Base-by-base conservation (phyloP, 2,888 invertebrate genomes). In the Habroteleia sp. region DNA sequence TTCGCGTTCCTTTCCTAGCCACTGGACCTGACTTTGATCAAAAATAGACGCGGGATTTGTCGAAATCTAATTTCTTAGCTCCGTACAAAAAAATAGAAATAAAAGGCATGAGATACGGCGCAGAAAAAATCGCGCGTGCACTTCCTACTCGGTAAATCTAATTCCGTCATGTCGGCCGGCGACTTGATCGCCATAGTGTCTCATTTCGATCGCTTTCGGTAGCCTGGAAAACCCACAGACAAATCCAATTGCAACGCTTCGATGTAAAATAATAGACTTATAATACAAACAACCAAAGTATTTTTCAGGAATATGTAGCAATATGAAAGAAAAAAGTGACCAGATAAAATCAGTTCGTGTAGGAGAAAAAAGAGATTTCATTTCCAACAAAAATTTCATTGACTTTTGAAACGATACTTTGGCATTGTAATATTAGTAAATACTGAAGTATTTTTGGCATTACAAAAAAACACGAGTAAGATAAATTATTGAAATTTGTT, bases 21-120 rank as follows among this genome's bases (percentile, higher is more conserved):
- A 20, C 1, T 41, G 33, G 37, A 44, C 4, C 48, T 16, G 31
- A 17, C 69, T 58, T 50, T 69, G 52, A 69, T 52, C 63, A 50
- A 41, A 74, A 63, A 65, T 63, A 74, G 63, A 58, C 35, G 42
- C 17, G 37, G 42, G 29, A 44, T 66, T 56, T 54, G 56, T 46
- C 20, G 46, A 54, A 71, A 75, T 71, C 50, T 10, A 65, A 65
- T 71, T 75, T 65, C 69, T 65, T 46, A 16, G 42, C 14, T n/a
- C 5, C 25, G 7, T 14, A 25, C 5, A 8, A 13, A 20, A 16
- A 6, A 16, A 23, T 14, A 17, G 8, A 56, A 42, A 20, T 23
- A 56, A 23, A 6, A 46, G 3, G 39, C n/a, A 42, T 6, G 37
- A 41, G 13, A 33, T 2, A 10, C 10, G 10, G 10, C 10, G 11